Base-by-base conservation (phyloP, 2,113 vertebrate genomes). In the Bothrops jararaca region DNA sequence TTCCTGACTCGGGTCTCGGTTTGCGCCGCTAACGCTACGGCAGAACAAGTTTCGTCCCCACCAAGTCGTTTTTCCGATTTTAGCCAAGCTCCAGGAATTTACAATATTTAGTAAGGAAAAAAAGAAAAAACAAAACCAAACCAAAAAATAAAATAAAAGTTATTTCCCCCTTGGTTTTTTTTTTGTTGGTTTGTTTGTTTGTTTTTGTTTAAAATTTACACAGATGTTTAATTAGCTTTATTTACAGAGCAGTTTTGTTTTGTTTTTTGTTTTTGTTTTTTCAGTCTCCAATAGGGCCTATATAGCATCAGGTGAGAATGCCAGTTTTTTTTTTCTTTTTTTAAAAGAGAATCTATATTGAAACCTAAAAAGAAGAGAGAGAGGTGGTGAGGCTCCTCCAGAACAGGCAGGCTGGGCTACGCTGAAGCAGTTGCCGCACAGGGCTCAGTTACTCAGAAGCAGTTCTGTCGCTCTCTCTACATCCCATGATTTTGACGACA, bases 401-500 rank as follows among this genome's bases (percentile, higher is more conserved):
- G 97, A 97, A 98, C 97, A 97, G 97, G 97, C 96, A 97, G 97
- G 97, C 97, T 95, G 95, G 97, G 96, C 97, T 98, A 97, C 64
- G 5, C 92, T 95, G 96, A 97, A 97, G 97, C 97, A 97, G 97
- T 96, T 96, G 96, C 95, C 97, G 93, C 96, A 94, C 95, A 95
- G 94, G 97, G 95, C 96, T 99, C 98, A 99, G 98, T 99, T 99
- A 98, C 98, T 99, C 97, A 99, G 98, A 95, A 99, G 98, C 97
- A 99, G 97, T 98, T 99, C 99, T 98, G 99, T 99, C 93, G 99
- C 99, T 94, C 98, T 98, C 97, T 99, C 99, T 98, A 99, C 99
- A 60, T 99, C 99, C 99, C 99, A 99, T 95, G 99, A 99, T 98
- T 99, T 99, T 97, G 99, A 99, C 97, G 99, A 99, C 98, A 99